Evolutionary conservation across 2,797 vertebrate genomes (phyloP), one percentile per base, ranked within the genome.

Genomic region (Amniataba percoides): DNA sequence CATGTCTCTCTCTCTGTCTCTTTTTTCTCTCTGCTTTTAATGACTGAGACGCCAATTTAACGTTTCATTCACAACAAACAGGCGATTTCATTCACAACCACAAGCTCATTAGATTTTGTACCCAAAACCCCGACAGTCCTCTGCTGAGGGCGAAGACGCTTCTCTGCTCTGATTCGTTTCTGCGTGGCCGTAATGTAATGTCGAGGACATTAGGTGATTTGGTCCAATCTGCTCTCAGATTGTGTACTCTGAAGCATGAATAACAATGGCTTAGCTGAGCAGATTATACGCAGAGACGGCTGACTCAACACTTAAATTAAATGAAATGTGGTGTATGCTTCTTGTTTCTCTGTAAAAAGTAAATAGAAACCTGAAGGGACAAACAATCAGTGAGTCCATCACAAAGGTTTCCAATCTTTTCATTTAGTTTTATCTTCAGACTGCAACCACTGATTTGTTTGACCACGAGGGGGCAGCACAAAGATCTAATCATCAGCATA

Each of bases 41-140:
- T 88, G 89, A 87, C 56, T 67, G 73, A 71, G 80, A 81, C 19
- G 2, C 61, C 86, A 83, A 75, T 89, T 84, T 80, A 71, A 53
- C 34, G 56, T 89, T 81, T 85, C 74, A 81, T 89, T 90, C 82
- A 83, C 78, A 81, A 68, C 73, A 77, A 71, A 34, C 78, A n/a
- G 61, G 18, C 59, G 3, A 25, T 79, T 84, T 78, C 77, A 83
- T 78, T 87, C 84, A 84, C 80, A 63, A 64, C 42, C 59, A 46
- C 19, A 2, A 31, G 40, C 69, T 87, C 86, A 81, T 88, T 85
- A 66, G 51, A 46, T 56, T 60, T 21, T 56, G 52, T 23, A 3
- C n/a, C 13, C 13, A 1, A 10, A 16, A 40, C 18, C 7, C 46
- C 57, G 58, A 21, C 49, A 62, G 52, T 71, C 23, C 36, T 53